A percentile compares a stretch with the other conserved stretches of the same genome.
Conservation (phyloP, 2,888 invertebrate genomes). For the Odontocolon sp. region DNA sequence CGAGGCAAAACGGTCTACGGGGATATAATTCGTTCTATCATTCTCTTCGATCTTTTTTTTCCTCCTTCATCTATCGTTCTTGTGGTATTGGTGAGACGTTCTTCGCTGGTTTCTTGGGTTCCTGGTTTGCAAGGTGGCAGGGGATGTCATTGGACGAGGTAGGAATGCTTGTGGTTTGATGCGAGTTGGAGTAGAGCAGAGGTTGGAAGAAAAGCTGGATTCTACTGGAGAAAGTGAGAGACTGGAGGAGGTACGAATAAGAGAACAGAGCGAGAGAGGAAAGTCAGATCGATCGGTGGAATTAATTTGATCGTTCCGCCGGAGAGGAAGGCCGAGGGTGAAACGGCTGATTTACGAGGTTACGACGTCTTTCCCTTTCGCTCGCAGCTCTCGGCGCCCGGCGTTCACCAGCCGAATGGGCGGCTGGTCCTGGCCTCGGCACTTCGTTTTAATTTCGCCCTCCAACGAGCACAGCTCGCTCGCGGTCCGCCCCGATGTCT, state of each 20-base stretch:
- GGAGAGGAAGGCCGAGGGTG: constrained; percentile 44
- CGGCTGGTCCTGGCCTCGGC: constrained; percentile 44
- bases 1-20: constrained; percentile 6
- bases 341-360: constrained; percentile 57
- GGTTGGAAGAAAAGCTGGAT: constrained; percentile 29
- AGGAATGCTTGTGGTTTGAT: constrained; percentile 4
- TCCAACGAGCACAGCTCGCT: constrained; percentile 45
- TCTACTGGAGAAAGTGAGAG: constrained; percentile 20
- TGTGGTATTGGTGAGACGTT: constrained; percentile 10
- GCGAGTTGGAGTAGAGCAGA: constrained; percentile 4
- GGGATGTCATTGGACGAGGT: background rate
- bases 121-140: constrained; percentile 12
- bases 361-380: constrained; percentile 50
- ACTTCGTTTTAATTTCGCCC: constrained; percentile 63
- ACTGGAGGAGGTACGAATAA: background rate
- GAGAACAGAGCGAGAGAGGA: background rate
- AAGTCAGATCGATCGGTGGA: constrained; percentile 47
- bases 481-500: constrained; percentile 24
- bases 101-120: background rate
- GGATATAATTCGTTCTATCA: background rate
- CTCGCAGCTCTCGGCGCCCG: constrained; percentile 25
- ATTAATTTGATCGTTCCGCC: constrained; percentile 58
- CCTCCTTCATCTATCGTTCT: constrained; percentile 15
- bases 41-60: background rate
- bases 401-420: constrained; percentile 31